Conservation (phyloP, 2,797 vertebrate species). For the Sebastes cheni region DNA sequence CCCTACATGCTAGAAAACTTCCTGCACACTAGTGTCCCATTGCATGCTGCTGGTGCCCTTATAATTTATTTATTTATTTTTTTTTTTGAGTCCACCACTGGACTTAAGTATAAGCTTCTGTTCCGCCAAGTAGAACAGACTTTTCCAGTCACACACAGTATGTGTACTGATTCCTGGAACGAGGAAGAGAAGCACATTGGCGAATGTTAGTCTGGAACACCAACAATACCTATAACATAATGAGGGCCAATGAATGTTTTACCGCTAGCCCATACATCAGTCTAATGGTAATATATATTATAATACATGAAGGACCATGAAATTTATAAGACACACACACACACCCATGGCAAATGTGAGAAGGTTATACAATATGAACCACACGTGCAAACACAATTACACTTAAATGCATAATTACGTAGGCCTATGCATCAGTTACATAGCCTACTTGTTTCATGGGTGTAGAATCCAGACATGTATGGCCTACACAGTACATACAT, state of each 20-base stretch:
- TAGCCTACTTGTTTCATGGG: not conserved
- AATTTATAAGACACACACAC: not conserved
- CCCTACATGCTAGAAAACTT: not conserved
- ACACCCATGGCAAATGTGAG: not conserved
- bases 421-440: not conserved
- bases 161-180: not conserved
- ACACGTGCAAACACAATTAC: not conserved
- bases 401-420: not conserved
- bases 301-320: constrained; percentile 26
- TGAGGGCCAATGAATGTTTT: constrained; percentile 30
- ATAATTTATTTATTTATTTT: not conserved
- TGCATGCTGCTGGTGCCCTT: not conserved
- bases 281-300: constrained; percentile 22
- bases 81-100: not conserved
- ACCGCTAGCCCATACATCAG: not conserved
- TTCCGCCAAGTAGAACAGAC: not conserved
- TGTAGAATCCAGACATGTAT: not conserved
- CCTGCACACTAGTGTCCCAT: not conserved
- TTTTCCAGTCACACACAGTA: not conserved
- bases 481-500: no score
- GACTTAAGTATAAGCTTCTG: not conserved
- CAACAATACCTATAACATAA: constrained; percentile 18
- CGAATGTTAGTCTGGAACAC: not conserved
- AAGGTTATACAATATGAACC: not conserved
- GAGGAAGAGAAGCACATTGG: not conserved